A percentile compares a stretch with the other conserved stretches of the same genome.
phyloP scores from a whole-genome alignment of 2,797 vertebrate species.

The Alcedo quadribrachys region DNA sequence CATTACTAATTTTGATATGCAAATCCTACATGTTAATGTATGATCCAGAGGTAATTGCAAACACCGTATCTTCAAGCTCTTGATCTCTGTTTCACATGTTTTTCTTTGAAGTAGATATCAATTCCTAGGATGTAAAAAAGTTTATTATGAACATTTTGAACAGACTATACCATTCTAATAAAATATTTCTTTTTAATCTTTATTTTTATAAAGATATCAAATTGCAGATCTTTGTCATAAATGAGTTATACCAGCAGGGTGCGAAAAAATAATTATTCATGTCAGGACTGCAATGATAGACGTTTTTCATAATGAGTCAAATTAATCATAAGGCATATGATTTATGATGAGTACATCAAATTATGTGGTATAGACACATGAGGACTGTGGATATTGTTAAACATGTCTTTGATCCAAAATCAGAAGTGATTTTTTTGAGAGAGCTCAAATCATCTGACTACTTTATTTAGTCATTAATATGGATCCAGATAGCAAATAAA shows the following conservation, averaged over 20 bases:
- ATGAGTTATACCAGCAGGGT: conserved; percentile 50
- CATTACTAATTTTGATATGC: neutral
- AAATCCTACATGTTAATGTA: neutral
- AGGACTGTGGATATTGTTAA: conserved; percentile 59
- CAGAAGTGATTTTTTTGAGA: conserved; percentile 59
- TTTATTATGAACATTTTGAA: conserved; percentile 15
- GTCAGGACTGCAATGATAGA: conserved; percentile 44
- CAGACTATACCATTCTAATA: neutral
- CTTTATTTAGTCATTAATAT: conserved; percentile 44
- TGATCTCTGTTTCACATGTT: neutral
- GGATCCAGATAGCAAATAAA: conserved; percentile 22
- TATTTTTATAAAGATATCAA: conserved; percentile 52
- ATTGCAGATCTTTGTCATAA: conserved; percentile 61
- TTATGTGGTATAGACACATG: conserved; percentile 41
- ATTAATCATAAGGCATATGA: conserved; percentile 65
- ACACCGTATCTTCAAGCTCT: neutral
- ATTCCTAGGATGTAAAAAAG: neutral
- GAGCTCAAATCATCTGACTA: conserved; percentile 35
- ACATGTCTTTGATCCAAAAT: conserved; percentile 66
- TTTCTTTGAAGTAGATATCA: neutral
- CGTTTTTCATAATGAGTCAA: conserved; percentile 69
- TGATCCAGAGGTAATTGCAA: neutral
- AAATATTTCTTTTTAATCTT: conserved; percentile 17
- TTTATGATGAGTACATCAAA: conserved; percentile 53
- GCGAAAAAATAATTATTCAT: conserved; percentile 64